Evolutionary conservation across 2,888 invertebrate species (phyloP).

Genomic region (Julus scandinavius): DNA sequence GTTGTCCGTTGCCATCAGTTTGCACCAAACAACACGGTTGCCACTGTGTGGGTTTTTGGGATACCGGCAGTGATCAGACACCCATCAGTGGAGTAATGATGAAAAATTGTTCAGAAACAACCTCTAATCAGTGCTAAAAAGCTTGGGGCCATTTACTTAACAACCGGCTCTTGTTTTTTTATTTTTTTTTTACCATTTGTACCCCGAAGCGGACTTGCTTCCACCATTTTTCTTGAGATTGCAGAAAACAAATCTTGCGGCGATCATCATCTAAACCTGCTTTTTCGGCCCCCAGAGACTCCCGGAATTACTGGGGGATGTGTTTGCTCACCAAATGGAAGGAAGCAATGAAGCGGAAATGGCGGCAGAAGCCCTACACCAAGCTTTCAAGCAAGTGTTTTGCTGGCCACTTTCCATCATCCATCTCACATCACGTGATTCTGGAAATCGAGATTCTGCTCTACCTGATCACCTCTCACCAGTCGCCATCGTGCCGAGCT

Average conservation of each 20-base stretch:
- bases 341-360: not conserved
- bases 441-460: not conserved
- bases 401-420: not conserved
- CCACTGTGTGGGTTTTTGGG: not conserved
- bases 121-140: not conserved
- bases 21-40: too few relatives aligned
- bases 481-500: not conserved
- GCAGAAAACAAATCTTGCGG: not conserved
- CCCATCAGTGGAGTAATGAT: not conserved
- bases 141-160: not conserved
- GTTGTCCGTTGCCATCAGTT: too few relatives aligned
- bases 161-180: not conserved
- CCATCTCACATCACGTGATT: not conserved
- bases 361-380: not conserved
- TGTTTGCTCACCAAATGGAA: conserved; percentile 42
- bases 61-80: not conserved
- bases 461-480: not conserved
- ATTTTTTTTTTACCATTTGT: not conserved
- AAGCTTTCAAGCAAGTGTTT: too few relatives aligned
- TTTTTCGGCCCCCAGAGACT: not conserved
- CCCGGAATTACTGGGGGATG: not conserved
- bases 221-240: not conserved
- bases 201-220: not conserved
- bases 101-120: not conserved
- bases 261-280: not conserved